Percentiles rank a stretch among this genome's conserved stretches.
Conservation (phyloP, 2,888 invertebrate genomes). For the Podabrus alpinus region DNA sequence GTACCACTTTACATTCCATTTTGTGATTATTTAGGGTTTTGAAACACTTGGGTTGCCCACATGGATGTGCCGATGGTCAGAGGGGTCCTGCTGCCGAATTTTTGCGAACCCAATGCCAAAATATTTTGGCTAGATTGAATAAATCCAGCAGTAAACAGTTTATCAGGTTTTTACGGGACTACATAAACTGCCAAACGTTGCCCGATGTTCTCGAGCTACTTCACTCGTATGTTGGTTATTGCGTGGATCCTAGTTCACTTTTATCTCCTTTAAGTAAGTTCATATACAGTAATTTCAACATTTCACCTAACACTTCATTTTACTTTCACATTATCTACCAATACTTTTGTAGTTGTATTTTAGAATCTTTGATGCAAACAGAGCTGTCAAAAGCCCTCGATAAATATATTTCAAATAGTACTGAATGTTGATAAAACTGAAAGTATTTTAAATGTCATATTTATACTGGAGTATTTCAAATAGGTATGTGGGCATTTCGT, state of each 20-base stretch:
- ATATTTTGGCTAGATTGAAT: constrained; percentile 75
- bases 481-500: too few species aligned
- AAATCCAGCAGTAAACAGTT: constrained; percentile 69
- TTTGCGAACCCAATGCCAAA: constrained; percentile 84
- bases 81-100: constrained; percentile 89
- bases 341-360: neutral
- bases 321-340: neutral
- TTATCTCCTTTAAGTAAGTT: constrained; percentile 87
- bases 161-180: constrained; percentile 68
- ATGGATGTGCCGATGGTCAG: constrained; percentile 87
- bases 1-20: constrained; percentile 31
- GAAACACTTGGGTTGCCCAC: constrained; percentile 90
- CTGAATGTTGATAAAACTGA: too few species aligned
- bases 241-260: constrained; percentile 85
- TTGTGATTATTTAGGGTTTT: constrained; percentile 64
- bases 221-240: constrained; percentile 94
- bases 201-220: constrained; percentile 89
- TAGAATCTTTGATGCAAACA: neutral
- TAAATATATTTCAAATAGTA: neutral
- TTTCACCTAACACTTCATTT: constrained; percentile 22
- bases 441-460: too few species aligned
- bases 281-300: constrained; percentile 9
- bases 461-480: too few species aligned
- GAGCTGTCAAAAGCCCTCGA: neutral
- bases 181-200: constrained; percentile 77